A percentile compares a stretch with the other conserved stretches of the same genome.
Conservation (phyloP, 2,797 vertebrate species). For the Trematomus bernacchii region DNA sequence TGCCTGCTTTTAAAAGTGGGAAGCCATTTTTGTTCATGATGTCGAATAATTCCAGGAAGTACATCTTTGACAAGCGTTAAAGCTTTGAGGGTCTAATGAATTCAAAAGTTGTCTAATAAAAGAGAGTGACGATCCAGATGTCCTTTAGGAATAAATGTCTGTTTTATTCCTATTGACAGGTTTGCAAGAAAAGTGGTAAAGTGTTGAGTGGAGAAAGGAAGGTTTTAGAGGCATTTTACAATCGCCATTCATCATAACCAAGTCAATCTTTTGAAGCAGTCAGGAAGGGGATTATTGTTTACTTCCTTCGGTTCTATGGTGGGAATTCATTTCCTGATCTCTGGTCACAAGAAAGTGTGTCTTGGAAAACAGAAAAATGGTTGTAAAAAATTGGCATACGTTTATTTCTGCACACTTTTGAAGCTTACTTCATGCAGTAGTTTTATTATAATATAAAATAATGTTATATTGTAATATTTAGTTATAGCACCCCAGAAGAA, state of each 20-base stretch:
- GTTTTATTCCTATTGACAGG: slow-evolving; percentile 13
- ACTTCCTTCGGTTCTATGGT: not conserved
- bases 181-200: slow-evolving; percentile 8
- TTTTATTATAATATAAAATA: no score
- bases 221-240: not conserved
- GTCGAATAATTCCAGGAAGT: slow-evolving; percentile 9
- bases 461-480: no score
- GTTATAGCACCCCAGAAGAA: no score
- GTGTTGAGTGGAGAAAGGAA: not conserved
- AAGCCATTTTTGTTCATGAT: not conserved
- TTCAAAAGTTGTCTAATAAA: slow-evolving; percentile 29
- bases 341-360: not conserved
- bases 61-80: slow-evolving; percentile 11
- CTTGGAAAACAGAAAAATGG: not conserved
- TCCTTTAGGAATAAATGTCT: slow-evolving; percentile 29
- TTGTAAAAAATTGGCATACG: not conserved
- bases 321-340: not conserved
- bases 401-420: no score
- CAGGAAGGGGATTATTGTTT: not conserved
- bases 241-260: slow-evolving; percentile 1
- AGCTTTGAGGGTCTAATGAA: slow-evolving; percentile 14
- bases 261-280: slow-evolving; percentile 7
- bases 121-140: not conserved
- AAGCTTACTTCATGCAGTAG: no score
- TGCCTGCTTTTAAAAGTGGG: slow-evolving; percentile 10